Evolutionary conservation across 1,140 invertebrate genomes (phyloP).

Genomic region (Platorchestia sp.): DNA sequence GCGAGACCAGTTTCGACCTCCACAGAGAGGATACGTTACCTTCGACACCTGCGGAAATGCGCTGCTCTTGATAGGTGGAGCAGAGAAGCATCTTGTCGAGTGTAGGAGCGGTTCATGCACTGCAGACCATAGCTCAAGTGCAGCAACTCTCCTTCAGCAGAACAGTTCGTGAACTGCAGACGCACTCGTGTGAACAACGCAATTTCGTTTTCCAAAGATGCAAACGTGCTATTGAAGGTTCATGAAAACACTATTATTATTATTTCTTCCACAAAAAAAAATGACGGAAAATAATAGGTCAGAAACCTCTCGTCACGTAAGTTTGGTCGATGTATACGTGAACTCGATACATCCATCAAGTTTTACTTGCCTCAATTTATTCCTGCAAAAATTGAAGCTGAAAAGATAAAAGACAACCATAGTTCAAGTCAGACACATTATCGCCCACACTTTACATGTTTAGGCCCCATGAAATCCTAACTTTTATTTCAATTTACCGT

Average conservation of each 20-base stretch:
- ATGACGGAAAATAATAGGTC: background rate
- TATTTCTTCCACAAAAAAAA: background rate
- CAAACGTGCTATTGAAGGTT: background rate
- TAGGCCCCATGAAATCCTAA: background rate
- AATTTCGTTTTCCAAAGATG: background rate
- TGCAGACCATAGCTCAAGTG: background rate
- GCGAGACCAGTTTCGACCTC: background rate
- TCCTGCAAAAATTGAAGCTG: background rate
- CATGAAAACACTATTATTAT: background rate
- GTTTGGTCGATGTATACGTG: background rate
- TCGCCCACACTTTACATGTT: background rate
- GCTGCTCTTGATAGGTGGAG: background rate
- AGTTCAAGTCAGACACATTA: background rate
- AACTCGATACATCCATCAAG: background rate
- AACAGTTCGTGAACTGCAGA: background rate
- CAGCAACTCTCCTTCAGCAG: background rate
- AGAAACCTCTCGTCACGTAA: background rate
- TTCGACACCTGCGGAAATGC: slow-evolving; percentile 3
- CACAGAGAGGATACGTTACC: background rate
- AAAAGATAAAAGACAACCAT: background rate
- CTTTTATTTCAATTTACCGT: too few relatives aligned
- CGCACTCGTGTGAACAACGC: background rate
- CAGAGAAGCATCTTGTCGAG: slow-evolving; percentile 23
- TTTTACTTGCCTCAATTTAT: background rate
- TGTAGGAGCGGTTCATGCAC: background rate